phyloP scores from a whole-genome alignment of 1,140 invertebrate genomes.

The Papilio polytes region DNA sequence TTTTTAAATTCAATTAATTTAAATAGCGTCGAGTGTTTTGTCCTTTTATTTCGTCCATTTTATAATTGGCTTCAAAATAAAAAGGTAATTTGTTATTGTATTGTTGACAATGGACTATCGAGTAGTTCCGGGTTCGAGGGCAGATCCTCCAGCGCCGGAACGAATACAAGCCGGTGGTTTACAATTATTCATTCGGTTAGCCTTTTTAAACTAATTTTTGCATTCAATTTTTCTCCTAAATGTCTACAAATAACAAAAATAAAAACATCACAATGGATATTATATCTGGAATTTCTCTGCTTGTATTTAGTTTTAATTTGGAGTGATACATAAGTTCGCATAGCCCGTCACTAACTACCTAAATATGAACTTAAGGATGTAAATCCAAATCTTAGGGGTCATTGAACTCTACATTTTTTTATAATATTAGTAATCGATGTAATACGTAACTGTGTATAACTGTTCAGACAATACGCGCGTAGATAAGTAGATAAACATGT shows the following conservation, averaged over 20 bases:
- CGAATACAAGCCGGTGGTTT: not conserved
- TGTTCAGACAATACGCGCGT: constrained; percentile 14
- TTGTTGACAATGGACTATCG: not conserved
- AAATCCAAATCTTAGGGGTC: not conserved
- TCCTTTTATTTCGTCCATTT: not conserved
- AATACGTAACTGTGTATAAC: constrained; percentile 24
- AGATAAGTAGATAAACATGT: not conserved
- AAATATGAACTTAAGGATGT: too few species aligned
- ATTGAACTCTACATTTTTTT: not conserved
- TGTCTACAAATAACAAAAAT: too few species aligned
- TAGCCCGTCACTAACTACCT: too few species aligned
- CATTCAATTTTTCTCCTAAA: too few species aligned
- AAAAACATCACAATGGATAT: too few species aligned
- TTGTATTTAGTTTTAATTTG: not conserved
- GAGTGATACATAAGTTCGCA: not conserved
- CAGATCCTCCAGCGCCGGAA: not conserved
- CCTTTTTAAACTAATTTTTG: not conserved
- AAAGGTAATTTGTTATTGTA: constrained; percentile 6
- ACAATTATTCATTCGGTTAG: not conserved
- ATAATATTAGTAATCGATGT: not conserved
- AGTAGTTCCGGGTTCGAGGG: constrained; percentile 2
- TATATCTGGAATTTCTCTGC: not conserved
- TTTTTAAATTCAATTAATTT: not conserved
- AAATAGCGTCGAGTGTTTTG: not conserved
- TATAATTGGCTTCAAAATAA: constrained; percentile 3